Conservation (phyloP, 2,113 vertebrate species). For the Cephalophus harveyi region DNA sequence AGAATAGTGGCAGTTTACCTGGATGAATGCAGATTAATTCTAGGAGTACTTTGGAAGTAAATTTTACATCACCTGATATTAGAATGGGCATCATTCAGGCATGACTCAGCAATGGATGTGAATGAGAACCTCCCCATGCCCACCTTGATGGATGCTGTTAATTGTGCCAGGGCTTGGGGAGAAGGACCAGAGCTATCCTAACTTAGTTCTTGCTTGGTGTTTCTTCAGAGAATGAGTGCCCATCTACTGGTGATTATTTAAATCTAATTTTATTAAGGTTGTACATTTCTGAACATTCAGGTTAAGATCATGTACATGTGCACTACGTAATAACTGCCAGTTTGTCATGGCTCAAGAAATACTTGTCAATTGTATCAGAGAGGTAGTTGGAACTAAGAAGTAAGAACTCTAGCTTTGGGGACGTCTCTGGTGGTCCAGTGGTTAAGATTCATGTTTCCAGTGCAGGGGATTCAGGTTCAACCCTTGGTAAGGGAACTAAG, state of each 20-base stretch:
- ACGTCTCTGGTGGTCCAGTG: neutral
- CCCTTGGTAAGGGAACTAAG: neutral
- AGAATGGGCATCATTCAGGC: neutral
- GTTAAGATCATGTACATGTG: neutral
- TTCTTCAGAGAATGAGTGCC: neutral
- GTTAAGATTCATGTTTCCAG: neutral
- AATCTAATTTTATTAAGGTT: neutral
- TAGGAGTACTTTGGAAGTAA: neutral
- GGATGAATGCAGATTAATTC: neutral
- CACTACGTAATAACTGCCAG: neutral
- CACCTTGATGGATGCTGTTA: neutral
- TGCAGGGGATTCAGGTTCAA: neutral
- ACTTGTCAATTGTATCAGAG: neutral
- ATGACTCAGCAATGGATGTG: fast-evolving
- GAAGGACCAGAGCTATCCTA: neutral
- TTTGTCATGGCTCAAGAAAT: neutral
- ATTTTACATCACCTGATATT: neutral
- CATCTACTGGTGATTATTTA: neutral
- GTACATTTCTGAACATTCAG: neutral
- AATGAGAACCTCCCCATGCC: neutral
- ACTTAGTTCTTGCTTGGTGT: neutral
- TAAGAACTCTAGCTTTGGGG: neutral
- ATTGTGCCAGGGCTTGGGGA: fast-evolving
- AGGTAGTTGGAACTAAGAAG: neutral
- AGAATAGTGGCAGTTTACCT: neutral